Percentiles rank a stretch among this genome's conserved stretches.
Conservation (phyloP, 2,113 vertebrate species). For the Coregonus clupeaformis region DNA sequence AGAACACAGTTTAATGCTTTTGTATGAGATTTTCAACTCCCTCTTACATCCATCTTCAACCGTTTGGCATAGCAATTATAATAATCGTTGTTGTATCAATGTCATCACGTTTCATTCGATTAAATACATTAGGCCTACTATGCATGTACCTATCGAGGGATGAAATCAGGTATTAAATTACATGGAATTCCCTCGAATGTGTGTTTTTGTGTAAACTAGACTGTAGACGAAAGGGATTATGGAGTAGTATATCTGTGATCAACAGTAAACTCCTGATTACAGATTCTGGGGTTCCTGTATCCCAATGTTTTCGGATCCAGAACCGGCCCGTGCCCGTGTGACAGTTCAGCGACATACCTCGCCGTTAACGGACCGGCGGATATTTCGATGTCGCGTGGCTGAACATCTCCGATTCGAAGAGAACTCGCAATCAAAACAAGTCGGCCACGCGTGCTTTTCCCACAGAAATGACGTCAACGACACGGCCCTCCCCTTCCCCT, state of each 20-base stretch:
- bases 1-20: neutral
- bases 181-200: neutral
- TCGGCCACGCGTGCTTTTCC: constrained; percentile 76
- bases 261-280: constrained; percentile 2
- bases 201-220: neutral
- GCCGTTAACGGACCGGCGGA: neutral
- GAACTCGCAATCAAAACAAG: constrained; percentile 76
- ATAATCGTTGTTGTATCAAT: neutral
- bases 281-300: constrained; percentile 15
- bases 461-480: constrained; percentile 74
- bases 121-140: neutral
- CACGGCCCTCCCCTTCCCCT: constrained; percentile 31
- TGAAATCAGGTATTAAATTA: neutral
- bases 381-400: neutral
- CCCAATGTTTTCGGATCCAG: constrained; percentile 13
- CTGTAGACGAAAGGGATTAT: neutral
- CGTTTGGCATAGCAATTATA: neutral
- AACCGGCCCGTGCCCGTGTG: constrained; percentile 25
- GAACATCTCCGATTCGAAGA: constrained; percentile 6
- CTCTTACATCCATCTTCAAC: neutral
- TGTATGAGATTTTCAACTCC: neutral
- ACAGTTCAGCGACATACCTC: neutral
- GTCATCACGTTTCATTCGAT: neutral
- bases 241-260: neutral
- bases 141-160: neutral